These are phyloP conservation scores for Megalops atlanticus DNA, from an alignment of 2,113 vertebrate species.

Conservation along the genomic window DNA sequence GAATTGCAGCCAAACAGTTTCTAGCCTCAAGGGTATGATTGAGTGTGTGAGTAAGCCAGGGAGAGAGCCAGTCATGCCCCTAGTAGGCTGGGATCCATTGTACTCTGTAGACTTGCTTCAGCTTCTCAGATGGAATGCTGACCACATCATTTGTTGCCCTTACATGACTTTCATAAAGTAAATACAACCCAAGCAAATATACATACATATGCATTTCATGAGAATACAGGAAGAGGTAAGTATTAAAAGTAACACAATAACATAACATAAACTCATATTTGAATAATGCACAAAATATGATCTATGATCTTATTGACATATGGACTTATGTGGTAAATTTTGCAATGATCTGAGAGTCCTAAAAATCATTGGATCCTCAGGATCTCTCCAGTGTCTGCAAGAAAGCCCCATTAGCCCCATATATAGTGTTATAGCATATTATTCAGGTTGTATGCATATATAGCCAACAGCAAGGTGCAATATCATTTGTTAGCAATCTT, in stretches of 20 bases:
- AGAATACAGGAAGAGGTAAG: no score
- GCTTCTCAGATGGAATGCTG: background rate
- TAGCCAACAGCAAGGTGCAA: no score
- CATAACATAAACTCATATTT: background rate
- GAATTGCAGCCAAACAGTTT: background rate
- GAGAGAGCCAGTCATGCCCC: background rate
- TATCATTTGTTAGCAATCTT: no score
- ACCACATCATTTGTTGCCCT: background rate
- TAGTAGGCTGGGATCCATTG: background rate
- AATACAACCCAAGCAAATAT: background rate
- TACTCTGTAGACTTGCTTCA: background rate
- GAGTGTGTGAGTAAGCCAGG: background rate
- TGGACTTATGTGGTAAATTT: no score
- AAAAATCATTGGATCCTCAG: no score
- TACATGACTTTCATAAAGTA: constrained; percentile 4
- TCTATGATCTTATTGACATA: no score
- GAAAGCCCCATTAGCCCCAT: background rate
- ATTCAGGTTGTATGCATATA: no score
- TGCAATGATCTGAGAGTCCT: no score
- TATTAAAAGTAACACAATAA: no score
- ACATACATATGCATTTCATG: background rate
- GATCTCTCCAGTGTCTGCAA: no score
- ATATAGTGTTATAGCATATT: no score
- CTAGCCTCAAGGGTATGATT: background rate
- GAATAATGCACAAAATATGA: background rate